A percentile compares a stretch with the other conserved stretches of the same genome.
phyloP scores from a whole-genome alignment of 2,888 invertebrate genomes.

The Meteorus colon region DNA sequence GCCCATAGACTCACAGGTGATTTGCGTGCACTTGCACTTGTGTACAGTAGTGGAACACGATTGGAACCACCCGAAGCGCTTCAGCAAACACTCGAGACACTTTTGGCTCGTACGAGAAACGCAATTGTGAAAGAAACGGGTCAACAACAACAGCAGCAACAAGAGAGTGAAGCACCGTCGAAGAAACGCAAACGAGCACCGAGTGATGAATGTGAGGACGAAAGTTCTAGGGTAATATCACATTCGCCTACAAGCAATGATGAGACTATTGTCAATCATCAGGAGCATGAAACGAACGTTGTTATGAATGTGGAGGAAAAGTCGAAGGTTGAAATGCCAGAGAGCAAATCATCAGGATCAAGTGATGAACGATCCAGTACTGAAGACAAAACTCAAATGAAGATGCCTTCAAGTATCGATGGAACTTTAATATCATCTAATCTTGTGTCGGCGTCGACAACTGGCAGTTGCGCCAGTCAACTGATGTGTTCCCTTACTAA shows the following conservation, averaged over 20 bases:
- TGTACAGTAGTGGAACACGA: constrained; percentile 74
- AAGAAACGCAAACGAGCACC: constrained; percentile 69
- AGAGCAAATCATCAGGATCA: constrained; percentile 47
- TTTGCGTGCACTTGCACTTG: constrained; percentile 76
- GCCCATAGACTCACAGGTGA: constrained; percentile 76
- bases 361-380: constrained; percentile 44
- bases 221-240: constrained; percentile 51
- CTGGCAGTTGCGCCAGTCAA: constrained; percentile 63
- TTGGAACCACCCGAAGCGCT: constrained; percentile 68
- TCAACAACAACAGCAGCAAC: constrained; percentile 53
- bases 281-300: constrained; percentile 44
- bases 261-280: constrained; percentile 29
- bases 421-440: constrained; percentile 56
- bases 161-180: constrained; percentile 65
- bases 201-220: constrained; percentile 56
- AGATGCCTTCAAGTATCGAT: constrained; percentile 52
- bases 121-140: constrained; percentile 61
- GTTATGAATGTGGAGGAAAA: constrained; percentile 60
- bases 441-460: constrained; percentile 59
- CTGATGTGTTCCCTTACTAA: constrained; percentile 65
- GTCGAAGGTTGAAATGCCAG: constrained; percentile 57
- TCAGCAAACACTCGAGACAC: constrained; percentile 65
- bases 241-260: constrained; percentile 54
- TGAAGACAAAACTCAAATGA: constrained; percentile 48
- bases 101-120: constrained; percentile 65